Evolutionary conservation across 2,113 vertebrate genomes (phyloP).

Genomic region (Ammodytes marinus): DNA sequence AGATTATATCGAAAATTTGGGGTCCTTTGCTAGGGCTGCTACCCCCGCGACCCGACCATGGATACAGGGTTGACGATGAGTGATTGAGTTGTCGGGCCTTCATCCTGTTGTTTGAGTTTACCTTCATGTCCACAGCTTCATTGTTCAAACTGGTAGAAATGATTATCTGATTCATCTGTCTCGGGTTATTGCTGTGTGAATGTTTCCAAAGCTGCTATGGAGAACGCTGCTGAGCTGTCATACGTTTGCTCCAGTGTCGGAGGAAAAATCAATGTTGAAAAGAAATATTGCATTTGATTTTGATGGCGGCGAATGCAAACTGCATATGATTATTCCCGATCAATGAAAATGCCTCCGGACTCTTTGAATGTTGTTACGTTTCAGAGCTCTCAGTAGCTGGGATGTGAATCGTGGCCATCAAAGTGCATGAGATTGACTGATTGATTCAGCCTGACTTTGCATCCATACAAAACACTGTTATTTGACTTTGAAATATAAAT

Average conservation of each 20-base stretch:
- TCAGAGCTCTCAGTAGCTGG: background rate
- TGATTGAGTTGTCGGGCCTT: too few species aligned
- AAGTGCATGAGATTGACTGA: background rate
- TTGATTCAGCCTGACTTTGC: background rate
- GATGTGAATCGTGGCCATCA: constrained; percentile 8
- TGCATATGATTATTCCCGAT: constrained; percentile 5
- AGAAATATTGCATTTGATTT: constrained; percentile 13
- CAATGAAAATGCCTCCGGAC: background rate
- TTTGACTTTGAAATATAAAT: too few species aligned
- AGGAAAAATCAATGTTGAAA: constrained; percentile 14
- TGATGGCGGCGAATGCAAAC: constrained; percentile 6
- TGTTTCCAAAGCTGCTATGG: background rate
- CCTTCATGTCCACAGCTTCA: background rate
- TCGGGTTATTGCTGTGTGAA: constrained; percentile 9
- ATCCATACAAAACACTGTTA: too few species aligned
- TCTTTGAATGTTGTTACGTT: background rate
- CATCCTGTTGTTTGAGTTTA: background rate
- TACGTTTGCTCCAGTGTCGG: background rate
- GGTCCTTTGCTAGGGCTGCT: too few species aligned
- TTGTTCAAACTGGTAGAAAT: background rate
- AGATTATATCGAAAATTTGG: too few species aligned
- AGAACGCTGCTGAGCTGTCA: background rate
- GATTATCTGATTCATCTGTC: background rate
- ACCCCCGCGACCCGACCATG: too few species aligned
- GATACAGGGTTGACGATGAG: too few species aligned